A percentile compares a stretch with the other conserved stretches of the same genome.
Evolutionary conservation across 2,888 invertebrate genomes (phyloP).

Genomic region (Gnatocerus cornutus): DNA sequence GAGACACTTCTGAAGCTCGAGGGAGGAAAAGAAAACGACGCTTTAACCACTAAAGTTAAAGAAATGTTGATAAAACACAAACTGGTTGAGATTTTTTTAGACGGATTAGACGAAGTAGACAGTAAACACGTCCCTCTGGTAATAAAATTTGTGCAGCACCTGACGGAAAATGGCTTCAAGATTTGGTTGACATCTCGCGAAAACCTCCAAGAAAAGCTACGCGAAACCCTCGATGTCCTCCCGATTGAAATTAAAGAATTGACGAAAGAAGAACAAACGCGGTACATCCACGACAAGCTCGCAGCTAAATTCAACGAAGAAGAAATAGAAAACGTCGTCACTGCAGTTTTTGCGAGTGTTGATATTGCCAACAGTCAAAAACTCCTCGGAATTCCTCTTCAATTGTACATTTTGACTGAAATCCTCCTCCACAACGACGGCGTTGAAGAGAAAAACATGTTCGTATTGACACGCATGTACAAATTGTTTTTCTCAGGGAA

Average conservation of each 20-base stretch:
- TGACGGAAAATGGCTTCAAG: conserved; percentile 76
- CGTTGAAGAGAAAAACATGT: neutral
- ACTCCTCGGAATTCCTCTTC: neutral
- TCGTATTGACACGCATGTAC: conserved; percentile 10
- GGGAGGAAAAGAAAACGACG: neutral
- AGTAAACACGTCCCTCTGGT: neutral
- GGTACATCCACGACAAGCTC: neutral
- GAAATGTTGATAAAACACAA: neutral
- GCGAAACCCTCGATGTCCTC: neutral
- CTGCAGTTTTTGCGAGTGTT: neutral
- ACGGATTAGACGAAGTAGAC: conserved; percentile 11
- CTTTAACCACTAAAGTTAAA: neutral
- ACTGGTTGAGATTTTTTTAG: neutral
- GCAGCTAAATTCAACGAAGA: neutral
- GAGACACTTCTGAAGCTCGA: neutral
- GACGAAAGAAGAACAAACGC: neutral
- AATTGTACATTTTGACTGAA: conserved; percentile 1
- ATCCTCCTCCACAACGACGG: neutral
- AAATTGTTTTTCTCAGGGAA: conserved; percentile 1
- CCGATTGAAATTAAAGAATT: conserved; percentile 6
- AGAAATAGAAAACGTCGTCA: neutral
- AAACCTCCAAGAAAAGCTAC: neutral
- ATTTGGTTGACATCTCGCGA: neutral
- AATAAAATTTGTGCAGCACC: conserved; percentile 73
- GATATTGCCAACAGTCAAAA: neutral